Evolutionary conservation across 1,140 invertebrate species (phyloP), one percentile per base, ranked within the genome.

Genomic region (Trichoplusia ni): DNA sequence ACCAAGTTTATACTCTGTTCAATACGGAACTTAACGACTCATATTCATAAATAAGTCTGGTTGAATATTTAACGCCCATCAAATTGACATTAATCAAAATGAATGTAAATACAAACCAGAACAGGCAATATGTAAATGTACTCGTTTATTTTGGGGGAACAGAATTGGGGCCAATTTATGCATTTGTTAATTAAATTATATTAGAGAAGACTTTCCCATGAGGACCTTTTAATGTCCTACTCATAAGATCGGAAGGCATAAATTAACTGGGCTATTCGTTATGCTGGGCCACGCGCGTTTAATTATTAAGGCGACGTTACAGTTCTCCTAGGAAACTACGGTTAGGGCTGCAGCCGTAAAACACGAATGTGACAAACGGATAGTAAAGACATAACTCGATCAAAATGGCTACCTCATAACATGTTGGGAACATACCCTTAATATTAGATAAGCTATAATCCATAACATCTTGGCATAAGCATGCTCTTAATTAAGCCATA

Each of bases 181-280:
- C 71, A 79, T 77, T 80, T 49, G 37, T 62, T 77, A 84, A 82
- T 81, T 82, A 81, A 81, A 81, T 84, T 76, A 79, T 71, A 77
- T 70, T 67, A 81, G 69, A 47, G 53, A 58, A 62, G 63, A 66
- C 46, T 77, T 75, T 76, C 77, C 69, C 73, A 71, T 64, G 71
- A 73, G 76, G 59, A 81, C 71, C 71, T 82, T 82, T 79, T 79
- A 82, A 84, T 75, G 75, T 77, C 65, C 68, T 66, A 75, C 75
- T 84, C 73, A 73, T 84, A 78, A 81, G 78, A 80, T 82, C 74
- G 73, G 66, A 75, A 79, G 59, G 69, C 71, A 82, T 86, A 79
- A 84, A 81, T 86, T 81, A 83, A 77, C 69, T 64, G 31, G 67
- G 77, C 73, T 77, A 69, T 82, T 82, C 81, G 75, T 81, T 82